A percentile compares a stretch with the other conserved stretches of the same genome.
Conservation (phyloP, 2,113 vertebrate genomes). For the Campylomormyrus tamandua region DNA sequence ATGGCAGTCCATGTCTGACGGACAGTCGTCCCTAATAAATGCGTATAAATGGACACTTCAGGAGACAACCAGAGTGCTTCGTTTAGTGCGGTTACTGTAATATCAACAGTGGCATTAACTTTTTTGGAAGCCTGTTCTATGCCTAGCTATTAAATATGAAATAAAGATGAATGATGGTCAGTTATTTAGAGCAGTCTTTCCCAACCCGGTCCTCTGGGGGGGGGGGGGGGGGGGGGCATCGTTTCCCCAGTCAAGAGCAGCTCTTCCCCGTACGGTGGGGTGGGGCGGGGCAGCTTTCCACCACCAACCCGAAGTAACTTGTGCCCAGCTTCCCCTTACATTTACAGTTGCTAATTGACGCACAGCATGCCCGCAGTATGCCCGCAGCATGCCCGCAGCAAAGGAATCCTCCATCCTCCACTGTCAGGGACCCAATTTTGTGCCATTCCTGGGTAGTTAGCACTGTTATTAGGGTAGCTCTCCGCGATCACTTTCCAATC, state of each 20-base stretch:
- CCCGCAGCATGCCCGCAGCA: slow-evolving; percentile 49
- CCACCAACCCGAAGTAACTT: not conserved
- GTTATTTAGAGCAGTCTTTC: not conserved
- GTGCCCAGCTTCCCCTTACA: slow-evolving; percentile 29
- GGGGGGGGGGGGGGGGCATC: not conserved
- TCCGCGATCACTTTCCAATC: slow-evolving; percentile 57
- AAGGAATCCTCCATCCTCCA: slow-evolving; percentile 56
- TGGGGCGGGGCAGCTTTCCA: not conserved
- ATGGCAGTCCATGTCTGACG: not conserved
- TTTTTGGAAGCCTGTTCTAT: not conserved
- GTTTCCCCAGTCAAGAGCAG: not conserved
- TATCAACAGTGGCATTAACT: not conserved
- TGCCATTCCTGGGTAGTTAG: slow-evolving; percentile 52
- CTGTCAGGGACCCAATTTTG: slow-evolving; percentile 61
- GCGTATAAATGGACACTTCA: not conserved
- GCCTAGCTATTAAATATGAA: not conserved
- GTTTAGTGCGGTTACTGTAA: not conserved
- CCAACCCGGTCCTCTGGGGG: too few relatives aligned
- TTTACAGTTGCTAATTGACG: slow-evolving; percentile 55
- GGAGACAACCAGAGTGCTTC: not conserved
- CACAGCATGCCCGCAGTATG: slow-evolving; percentile 38
- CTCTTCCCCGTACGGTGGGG: not conserved
- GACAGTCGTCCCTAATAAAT: not conserved
- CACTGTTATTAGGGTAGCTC: slow-evolving; percentile 56
- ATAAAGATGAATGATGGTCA: not conserved